Evolutionary conservation across 2,888 invertebrate species (phyloP).

Genomic region (Coelogynopora nodosa): DNA sequence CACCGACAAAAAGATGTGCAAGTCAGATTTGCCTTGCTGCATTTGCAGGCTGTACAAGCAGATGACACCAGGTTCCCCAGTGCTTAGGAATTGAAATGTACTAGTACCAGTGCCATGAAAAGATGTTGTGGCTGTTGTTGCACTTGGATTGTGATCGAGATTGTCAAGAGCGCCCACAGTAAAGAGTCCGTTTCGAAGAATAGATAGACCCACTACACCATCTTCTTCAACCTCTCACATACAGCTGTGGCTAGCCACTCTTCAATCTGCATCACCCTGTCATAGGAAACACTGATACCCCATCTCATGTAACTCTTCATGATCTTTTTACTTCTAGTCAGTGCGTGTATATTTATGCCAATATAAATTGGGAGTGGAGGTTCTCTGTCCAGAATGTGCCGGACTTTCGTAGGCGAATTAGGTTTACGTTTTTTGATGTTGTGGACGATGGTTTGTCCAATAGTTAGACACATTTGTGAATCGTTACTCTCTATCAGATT

Average conservation of each 20-base stretch:
- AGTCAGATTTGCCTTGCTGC: too few species aligned
- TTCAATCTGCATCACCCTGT: constrained; percentile 13
- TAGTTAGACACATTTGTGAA: constrained; percentile 27
- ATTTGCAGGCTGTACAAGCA: too few species aligned
- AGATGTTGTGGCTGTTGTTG: neutral
- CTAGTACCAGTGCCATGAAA: neutral
- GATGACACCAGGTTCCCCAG: neutral
- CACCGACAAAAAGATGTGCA: too few species aligned
- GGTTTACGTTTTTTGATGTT: neutral
- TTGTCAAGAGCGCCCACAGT: neutral
- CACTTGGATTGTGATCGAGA: neutral
- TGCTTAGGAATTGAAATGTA: neutral
- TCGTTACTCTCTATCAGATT: neutral
- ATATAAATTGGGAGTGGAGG: neutral
- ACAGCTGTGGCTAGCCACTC: neutral
- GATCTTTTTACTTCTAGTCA: neutral
- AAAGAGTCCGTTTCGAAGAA: neutral
- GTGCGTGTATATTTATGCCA: neutral
- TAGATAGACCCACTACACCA: neutral
- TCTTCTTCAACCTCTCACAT: neutral
- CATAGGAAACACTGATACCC: neutral
- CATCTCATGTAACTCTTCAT: neutral
- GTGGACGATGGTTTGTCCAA: neutral
- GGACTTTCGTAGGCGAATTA: neutral
- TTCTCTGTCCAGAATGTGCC: neutral